Evolutionary conservation across 1,140 invertebrate species (phyloP).

Genomic region (Frieseomelitta varia): DNA sequence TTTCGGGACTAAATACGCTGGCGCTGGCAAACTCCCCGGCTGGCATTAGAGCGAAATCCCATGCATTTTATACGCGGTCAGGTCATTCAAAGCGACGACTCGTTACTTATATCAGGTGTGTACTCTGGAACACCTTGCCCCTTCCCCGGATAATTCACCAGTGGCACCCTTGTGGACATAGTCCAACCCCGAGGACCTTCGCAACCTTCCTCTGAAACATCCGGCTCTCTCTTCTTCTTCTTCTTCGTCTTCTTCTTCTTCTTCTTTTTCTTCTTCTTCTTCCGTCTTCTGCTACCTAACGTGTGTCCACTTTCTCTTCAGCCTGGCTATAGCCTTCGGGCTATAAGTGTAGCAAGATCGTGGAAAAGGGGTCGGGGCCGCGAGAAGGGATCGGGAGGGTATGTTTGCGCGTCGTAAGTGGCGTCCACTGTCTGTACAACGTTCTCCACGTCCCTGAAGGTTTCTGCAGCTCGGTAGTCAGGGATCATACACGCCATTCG

Average conservation of each 20-base stretch:
- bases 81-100: slow-evolving; percentile 75
- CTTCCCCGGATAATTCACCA: slow-evolving; percentile 11
- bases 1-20: slow-evolving; percentile 73
- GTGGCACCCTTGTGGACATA: slow-evolving; percentile 73
- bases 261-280: no score
- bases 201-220: slow-evolving; percentile 49
- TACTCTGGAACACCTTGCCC: slow-evolving; percentile 62
- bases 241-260: no score
- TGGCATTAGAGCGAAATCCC: slow-evolving; percentile 77
- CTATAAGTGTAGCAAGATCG: slow-evolving; percentile 42
- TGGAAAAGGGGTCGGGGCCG: slow-evolving; percentile 45
- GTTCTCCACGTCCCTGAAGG: slow-evolving; percentile 49
- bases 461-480: slow-evolving; percentile 46
- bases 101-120: slow-evolving; percentile 71
- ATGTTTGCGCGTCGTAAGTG: slow-evolving; percentile 79
- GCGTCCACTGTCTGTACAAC: slow-evolving; percentile 71
- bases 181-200: slow-evolving; percentile 60
- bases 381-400: slow-evolving; percentile 31
- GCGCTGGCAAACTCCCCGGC: slow-evolving; percentile 70
- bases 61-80: slow-evolving; percentile 80
- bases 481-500: slow-evolving; percentile 67
- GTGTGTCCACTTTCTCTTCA: slow-evolving; percentile 53
- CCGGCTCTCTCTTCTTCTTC: slow-evolving; percentile 50
- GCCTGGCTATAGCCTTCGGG: slow-evolving; percentile 31
- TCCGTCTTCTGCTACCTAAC: slow-evolving; percentile 26